Base-by-base conservation (phyloP, 2,113 vertebrate species). In the Phoenicopterus ruber region DNA sequence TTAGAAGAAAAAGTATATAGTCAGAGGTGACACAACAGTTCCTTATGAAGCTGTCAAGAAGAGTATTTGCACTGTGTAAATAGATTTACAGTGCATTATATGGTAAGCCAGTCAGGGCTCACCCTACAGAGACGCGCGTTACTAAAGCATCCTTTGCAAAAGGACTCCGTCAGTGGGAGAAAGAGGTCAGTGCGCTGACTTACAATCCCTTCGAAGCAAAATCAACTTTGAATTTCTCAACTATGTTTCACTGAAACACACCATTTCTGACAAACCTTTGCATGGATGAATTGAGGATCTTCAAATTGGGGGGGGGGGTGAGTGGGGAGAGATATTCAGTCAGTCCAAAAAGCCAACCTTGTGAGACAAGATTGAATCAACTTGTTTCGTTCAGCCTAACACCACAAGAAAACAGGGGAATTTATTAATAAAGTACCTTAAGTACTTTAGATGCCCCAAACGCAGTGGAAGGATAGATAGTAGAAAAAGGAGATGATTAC, bases 261-360 rank as follows among this genome's bases (percentile, higher is more conserved):
- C 2, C 22, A 17, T 7, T 32, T 61, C 58, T 81, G 49, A 26
- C 26, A 70, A 12, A 4, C 2, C 5, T 89, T 38, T 38, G 32
- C 20, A 28, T 7, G 7, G 1, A 16, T 52, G 18, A 57, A n/a
- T 20, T 2, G 1, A 54, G 6, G 6, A 66, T 61, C 31, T 88
- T 81, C 25, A 49, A 12, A 26, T 3, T 34, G 16, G 40, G 6
- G 8, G 71, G 11, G 0, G 15, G 2, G n/a, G n/a, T n/a, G 5
- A 34, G 10, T 6, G 19, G 7, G 21, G 11, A 61, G 10, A 31
- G 29, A 74, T 15, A 70, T 18, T 6, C 2, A 40, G 8, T 6
- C 10, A 61, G 70, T 42, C 19, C 20, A 69, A 73, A 84, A 47
- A 61, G 2, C 2, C 40, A 85, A 0, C 24, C 11, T 70, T 44